phyloP scores from a whole-genome alignment of 2,113 vertebrate species.

The Rattus rattus region DNA sequence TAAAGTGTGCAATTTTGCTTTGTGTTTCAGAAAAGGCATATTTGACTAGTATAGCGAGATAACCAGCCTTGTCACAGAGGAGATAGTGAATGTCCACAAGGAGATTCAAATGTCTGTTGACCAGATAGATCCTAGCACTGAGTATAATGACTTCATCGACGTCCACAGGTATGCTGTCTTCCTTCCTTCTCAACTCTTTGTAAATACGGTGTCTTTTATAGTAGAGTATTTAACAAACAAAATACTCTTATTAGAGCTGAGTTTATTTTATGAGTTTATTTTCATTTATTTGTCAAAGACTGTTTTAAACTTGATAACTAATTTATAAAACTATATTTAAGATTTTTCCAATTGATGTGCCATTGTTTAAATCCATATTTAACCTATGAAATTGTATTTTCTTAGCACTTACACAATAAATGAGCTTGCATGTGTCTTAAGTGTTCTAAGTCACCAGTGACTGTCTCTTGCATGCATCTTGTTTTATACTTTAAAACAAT shows the following conservation, averaged over 20 bases:
- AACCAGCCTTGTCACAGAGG: constrained; percentile 96
- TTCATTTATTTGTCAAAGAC: constrained; percentile 53
- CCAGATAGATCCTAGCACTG: constrained; percentile 94
- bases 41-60: constrained; percentile 98
- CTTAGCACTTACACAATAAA: constrained; percentile 14
- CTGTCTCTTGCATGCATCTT: neutral
- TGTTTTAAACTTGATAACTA: constrained; percentile 24
- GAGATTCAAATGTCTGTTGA: constrained; percentile 94
- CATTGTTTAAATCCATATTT: constrained; percentile 20
- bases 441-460: neutral
- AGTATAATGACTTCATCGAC: constrained; percentile 96
- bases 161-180: constrained; percentile 90
- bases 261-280: constrained; percentile 5
- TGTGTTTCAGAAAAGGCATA: constrained; percentile 91
- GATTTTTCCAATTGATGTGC: neutral
- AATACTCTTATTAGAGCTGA: neutral
- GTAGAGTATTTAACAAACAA: constrained; percentile 41
- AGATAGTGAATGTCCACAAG: constrained; percentile 96
- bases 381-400: constrained; percentile 32
- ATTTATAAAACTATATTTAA: constrained; percentile 37
- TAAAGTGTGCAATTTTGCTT: constrained; percentile 71
- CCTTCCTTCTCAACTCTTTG: constrained; percentile 4
- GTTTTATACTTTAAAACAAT: neutral
- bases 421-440: neutral
- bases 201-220: neutral